Base-by-base conservation (phyloP, 2,888 invertebrate species). In the Gerris lacustris region DNA sequence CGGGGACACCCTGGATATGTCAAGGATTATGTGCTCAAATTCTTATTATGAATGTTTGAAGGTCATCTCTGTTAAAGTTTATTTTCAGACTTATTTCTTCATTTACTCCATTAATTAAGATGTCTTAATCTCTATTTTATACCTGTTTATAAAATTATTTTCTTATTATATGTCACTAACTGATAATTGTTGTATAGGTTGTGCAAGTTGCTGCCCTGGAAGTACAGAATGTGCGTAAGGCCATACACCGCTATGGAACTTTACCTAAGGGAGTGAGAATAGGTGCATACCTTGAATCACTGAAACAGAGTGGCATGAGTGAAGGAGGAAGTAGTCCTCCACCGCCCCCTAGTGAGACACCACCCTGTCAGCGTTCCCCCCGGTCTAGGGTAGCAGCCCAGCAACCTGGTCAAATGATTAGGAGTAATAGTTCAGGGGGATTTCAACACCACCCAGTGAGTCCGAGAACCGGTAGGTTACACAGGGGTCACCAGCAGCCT, bases 201-300 rank as follows among this genome's bases (percentile, higher is more conserved):
- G 88, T 92, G 47, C 91, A 92, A 77, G 92, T 96, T 74, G 96
- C 94, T 70, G 94, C 96, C 43, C 84, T 96, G 76, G 96, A 96
- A 82, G 94, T 95, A 75, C 93, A 94, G 82, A 96, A 96, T 82
- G 96, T 96, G 69, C 91, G 94, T 78, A 88, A 94, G 76, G 95
- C 95, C 67, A 94, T 94, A 75, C 96, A 94, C 81, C 87, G 96
- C 44, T 97, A 96, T 80, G 98, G 98, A 18, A 98, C 98, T 9
- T 83, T 98, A 78, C 98, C 98, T 0, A 98, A 97, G 82, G 96
- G 92, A 67, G 95, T 95, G 9, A 86, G 97, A 75, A 97, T 98
- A 77, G 96, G 96, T 45, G 97, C 96, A 6, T 98, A 94, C 81
- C 83, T 98, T 70, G 96, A 97, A 81, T 96, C 96, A 6, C 84